phyloP scores from a whole-genome alignment of 2,113 vertebrate species.

The Spea multiplicata region DNA sequence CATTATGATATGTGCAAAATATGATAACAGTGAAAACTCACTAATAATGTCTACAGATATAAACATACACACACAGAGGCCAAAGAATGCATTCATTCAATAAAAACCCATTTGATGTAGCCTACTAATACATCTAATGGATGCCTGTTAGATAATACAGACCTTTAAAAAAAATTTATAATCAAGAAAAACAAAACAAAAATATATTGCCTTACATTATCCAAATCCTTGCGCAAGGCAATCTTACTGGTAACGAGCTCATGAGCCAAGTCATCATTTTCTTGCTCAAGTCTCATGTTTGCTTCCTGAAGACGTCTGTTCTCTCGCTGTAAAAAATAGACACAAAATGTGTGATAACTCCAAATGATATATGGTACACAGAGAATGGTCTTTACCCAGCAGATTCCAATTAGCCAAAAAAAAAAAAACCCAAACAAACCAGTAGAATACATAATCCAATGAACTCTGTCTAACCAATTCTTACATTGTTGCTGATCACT shows the following conservation, averaged over 20 bases:
- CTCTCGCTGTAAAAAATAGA: constrained; percentile 73
- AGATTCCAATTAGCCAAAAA: neutral
- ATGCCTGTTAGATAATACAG: no score
- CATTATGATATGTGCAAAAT: no score
- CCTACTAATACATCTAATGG: no score
- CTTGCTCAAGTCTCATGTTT: constrained; percentile 97
- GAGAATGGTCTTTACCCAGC: neutral
- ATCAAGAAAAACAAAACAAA: no score
- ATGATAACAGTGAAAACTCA: no score
- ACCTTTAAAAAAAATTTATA: no score
- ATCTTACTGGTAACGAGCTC: constrained; percentile 99
- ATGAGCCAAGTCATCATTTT: constrained; percentile 96
- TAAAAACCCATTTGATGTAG: no score
- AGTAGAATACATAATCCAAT: neutral
- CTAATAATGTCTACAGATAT: no score
- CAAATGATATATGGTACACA: no score
- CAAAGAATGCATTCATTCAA: no score
- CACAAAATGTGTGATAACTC: neutral
- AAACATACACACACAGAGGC: no score
- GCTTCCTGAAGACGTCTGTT: constrained; percentile 94
- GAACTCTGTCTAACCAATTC: neutral
- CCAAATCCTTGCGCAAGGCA: constrained; percentile 90
- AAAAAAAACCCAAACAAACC: neutral
- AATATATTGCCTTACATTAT: constrained; percentile 78
- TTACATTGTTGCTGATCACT: no score